phyloP scores from a whole-genome alignment of 2,888 invertebrate genomes.

The Bugula neritina region DNA sequence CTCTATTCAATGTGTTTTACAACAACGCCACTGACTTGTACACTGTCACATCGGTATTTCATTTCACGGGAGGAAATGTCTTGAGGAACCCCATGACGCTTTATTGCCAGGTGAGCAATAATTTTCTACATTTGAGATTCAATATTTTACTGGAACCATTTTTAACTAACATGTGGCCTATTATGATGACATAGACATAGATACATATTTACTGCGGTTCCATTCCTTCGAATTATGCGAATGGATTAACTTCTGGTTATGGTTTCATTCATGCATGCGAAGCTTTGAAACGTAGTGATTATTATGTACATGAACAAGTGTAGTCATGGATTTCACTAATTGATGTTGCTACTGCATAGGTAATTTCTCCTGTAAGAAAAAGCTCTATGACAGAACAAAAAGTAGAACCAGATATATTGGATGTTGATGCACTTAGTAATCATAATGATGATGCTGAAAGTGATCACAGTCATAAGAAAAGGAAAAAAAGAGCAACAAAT shows the following conservation, averaged over 20 bases:
- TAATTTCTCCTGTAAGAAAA: neutral
- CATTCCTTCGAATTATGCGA: too few species aligned
- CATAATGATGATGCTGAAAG: neutral
- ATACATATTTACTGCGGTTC: too few species aligned
- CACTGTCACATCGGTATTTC: neutral
- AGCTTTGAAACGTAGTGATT: too few species aligned
- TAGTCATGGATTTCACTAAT: too few species aligned
- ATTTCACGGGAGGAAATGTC: slow-evolving; percentile 15
- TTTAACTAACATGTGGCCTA: too few species aligned
- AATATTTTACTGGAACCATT: too few species aligned
- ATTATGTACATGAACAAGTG: too few species aligned
- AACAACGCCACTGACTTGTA: neutral
- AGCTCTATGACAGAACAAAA: neutral
- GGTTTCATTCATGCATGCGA: too few species aligned
- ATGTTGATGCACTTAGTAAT: too few species aligned
- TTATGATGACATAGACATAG: too few species aligned
- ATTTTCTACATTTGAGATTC: neutral
- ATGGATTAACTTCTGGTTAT: too few species aligned
- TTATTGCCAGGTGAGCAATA: slow-evolving; percentile 24
- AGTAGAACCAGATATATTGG: too few species aligned
- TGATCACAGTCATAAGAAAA: neutral
- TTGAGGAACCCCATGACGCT: neutral
- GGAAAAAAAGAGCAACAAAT: neutral
- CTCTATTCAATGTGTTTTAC: neutral
- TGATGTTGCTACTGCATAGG: neutral